Percentiles rank a stretch among this genome's conserved stretches.
These are phyloP conservation scores for Pseudochirops corinnae DNA, from an alignment of 2,797 vertebrate species.

Conservation along the genomic window DNA sequence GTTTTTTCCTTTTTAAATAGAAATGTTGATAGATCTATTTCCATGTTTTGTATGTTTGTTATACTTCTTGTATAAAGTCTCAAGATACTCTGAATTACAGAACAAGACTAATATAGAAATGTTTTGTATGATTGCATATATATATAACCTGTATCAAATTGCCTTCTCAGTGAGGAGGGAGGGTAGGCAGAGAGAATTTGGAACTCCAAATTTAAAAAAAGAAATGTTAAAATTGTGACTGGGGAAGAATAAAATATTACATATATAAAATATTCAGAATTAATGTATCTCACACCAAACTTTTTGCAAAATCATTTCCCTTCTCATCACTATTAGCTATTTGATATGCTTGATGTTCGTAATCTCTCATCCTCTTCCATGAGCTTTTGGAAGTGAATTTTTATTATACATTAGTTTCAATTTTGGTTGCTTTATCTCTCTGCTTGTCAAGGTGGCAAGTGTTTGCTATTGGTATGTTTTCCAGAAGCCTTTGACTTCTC, in stretches of 20 bases:
- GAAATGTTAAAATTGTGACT: background rate
- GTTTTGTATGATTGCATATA: background rate
- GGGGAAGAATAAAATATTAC: background rate
- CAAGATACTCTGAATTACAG: background rate
- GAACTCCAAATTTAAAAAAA: background rate
- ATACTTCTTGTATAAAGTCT: background rate
- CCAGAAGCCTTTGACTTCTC: background rate
- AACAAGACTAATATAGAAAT: background rate
- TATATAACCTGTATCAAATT: background rate
- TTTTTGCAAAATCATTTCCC: background rate
- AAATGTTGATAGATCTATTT: background rate
- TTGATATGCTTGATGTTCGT: background rate
- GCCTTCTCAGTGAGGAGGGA: background rate
- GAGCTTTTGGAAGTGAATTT: background rate
- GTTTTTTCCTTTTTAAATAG: background rate
- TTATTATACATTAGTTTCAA: background rate
- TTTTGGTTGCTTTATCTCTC: background rate
- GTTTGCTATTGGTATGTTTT: background rate
- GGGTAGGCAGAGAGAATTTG: background rate
- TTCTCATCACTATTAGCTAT: background rate
- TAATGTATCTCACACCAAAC: background rate
- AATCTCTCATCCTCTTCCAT: background rate
- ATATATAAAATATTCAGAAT: background rate
- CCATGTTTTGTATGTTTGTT: background rate
- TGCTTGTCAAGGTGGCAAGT: background rate